These are phyloP conservation scores for Lomographa bimaculata DNA, from an alignment of 2,888 invertebrate species.

Conservation along the genomic window DNA sequence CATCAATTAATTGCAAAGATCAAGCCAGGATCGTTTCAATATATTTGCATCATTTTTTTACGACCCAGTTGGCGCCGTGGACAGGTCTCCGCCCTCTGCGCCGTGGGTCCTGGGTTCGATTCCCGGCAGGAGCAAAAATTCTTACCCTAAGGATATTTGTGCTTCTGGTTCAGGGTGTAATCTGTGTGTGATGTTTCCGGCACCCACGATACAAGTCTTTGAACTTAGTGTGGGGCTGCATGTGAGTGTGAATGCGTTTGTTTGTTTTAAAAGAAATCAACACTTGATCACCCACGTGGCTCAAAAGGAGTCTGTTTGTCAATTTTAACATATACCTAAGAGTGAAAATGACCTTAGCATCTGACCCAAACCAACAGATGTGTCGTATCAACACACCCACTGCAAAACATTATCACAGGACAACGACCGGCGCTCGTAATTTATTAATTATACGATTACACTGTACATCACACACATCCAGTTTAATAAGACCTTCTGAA, in stretches of 20 bases:
- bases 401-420: constrained; percentile 74
- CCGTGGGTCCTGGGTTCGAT: too few species aligned
- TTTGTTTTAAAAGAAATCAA: too few species aligned
- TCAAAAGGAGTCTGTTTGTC: constrained; percentile 16
- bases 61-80: too few species aligned
- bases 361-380: constrained; percentile 75
- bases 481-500: constrained; percentile 52
- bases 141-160: too few species aligned
- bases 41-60: too few species aligned
- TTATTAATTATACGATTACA: constrained; percentile 77
- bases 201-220: too few species aligned
- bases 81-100: too few species aligned
- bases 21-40: constrained; percentile 16
- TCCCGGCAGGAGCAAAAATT: too few species aligned
- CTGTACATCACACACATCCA: constrained; percentile 56
- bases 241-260: too few species aligned
- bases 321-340: constrained; percentile 36
- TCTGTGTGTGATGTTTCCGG: too few species aligned
- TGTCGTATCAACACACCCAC: constrained; percentile 67
- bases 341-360: constrained; percentile 70
- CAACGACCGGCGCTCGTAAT: constrained; percentile 77
- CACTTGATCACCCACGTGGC: constrained; percentile 15
- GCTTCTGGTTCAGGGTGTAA: too few species aligned
- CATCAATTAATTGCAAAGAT: constrained; percentile 21
- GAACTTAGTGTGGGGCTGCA: too few species aligned